Percentiles rank a stretch among this genome's conserved stretches.
Conservation (phyloP, 2,888 invertebrate genomes). For the Gymnocheta viridis region DNA sequence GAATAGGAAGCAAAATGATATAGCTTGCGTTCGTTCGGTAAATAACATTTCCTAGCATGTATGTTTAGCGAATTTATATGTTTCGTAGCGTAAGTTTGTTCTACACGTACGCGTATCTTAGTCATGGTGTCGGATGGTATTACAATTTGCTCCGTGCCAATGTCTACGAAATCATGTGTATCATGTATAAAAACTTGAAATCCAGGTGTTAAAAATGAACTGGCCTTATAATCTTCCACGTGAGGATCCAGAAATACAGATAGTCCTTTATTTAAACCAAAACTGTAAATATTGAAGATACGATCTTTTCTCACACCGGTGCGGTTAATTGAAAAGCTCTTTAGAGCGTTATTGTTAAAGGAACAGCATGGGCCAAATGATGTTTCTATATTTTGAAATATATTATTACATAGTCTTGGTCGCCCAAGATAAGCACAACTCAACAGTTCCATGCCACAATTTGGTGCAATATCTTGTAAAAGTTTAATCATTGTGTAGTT, state of each 20-base stretch:
- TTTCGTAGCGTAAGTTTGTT: conserved; percentile 84
- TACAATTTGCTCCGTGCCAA: conserved; percentile 83
- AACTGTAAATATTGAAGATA: conserved; percentile 83
- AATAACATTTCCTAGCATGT: conserved; percentile 84
- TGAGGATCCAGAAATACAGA: conserved; percentile 84
- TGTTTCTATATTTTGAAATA: conserved; percentile 83
- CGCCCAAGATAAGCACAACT: conserved; percentile 85
- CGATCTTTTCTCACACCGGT: conserved; percentile 33
- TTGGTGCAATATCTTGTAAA: conserved; percentile 81
- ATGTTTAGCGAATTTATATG: conserved; percentile 82
- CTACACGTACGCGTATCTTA: conserved; percentile 84
- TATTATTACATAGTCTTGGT: conserved; percentile 82
- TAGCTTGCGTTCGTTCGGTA: conserved; percentile 82
- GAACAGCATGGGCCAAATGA: conserved; percentile 85
- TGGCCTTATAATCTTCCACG: conserved; percentile 84
- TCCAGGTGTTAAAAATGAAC: conserved; percentile 84
- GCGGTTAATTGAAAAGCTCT: not conserved
- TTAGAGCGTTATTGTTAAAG: conserved; percentile 85
- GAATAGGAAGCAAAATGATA: conserved; percentile 83
- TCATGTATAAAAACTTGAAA: conserved; percentile 85
- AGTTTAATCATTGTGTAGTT: conserved; percentile 73
- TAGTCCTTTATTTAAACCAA: conserved; percentile 86
- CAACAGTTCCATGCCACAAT: conserved; percentile 83
- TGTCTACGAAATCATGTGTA: conserved; percentile 84
- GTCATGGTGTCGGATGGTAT: conserved; percentile 83